Conservation (phyloP, 2,797 vertebrate species). For the Coregonus sp. region DNA sequence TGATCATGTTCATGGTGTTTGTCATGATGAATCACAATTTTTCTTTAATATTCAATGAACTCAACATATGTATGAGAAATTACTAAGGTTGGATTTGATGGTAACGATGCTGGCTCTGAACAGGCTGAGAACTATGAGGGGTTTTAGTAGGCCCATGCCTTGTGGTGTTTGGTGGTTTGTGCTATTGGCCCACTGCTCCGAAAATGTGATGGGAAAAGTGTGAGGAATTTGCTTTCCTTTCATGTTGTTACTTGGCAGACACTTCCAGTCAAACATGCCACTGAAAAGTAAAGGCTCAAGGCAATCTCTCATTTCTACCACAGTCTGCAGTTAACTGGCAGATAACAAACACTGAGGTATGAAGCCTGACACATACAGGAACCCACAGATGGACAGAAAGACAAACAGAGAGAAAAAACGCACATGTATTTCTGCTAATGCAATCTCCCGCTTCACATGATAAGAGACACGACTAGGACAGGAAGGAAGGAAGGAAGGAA, state of each 20-base stretch:
- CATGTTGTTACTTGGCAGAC: constrained; percentile 53
- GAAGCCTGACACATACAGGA: constrained; percentile 24
- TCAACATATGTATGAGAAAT: constrained; percentile 1
- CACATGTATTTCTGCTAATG: constrained; percentile 22
- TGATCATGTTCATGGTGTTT: constrained; percentile 30
- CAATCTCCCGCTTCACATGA: constrained; percentile 26
- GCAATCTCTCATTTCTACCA: constrained; percentile 7
- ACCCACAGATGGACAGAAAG: constrained; percentile 16
- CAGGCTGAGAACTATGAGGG: neutral
- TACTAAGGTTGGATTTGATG: neutral
- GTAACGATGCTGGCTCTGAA: neutral
- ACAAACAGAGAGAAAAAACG: constrained; percentile 1
- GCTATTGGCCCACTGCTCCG: constrained; percentile 25
- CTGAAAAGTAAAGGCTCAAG: constrained; percentile 12
- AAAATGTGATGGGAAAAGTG: constrained; percentile 41
- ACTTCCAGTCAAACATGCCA: constrained; percentile 19
- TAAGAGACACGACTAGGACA: constrained; percentile 4
- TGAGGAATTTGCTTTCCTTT: constrained; percentile 60
- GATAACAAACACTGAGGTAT: constrained; percentile 13
- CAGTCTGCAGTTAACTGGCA: neutral
- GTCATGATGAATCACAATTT: neutral
- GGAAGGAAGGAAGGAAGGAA: constrained; percentile 4
- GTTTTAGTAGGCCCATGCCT: neutral
- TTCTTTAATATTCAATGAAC: neutral
- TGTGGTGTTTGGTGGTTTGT: constrained; percentile 17